Base-by-base conservation (phyloP, 2,113 vertebrate species). In the Mustela nigripes region DNA sequence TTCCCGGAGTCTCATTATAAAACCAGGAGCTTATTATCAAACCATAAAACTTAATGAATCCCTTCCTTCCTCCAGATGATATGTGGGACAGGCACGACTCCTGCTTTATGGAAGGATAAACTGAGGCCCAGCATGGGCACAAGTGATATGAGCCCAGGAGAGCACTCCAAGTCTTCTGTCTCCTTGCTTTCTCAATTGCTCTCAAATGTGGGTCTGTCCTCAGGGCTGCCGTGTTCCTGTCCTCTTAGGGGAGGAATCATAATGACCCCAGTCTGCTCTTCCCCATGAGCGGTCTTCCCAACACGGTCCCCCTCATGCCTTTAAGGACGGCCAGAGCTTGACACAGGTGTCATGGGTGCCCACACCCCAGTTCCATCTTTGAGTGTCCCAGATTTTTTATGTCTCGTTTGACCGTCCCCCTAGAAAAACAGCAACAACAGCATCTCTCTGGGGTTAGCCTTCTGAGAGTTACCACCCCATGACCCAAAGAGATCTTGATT, bases 41-140 rank as follows among this genome's bases (percentile, higher is more conserved):
- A 83, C 31, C 73, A 97, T 97, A 89, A 97, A 98, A 96, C 26
- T 62, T 92, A 96, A 97, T 97, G 76, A 97, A 92, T 92, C 87
- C 80, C 83, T 94, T 96, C 92, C 94, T 97, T 90, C 87, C 69
- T 96, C 48, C 60, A 96, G 93, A 86, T 12, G 31, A 65, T 63
- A 60, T 19, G 80, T 84, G 92, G 90, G 94, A 93, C 67, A 53
- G 56, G 28, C 89, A 95, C 6, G 24, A 88, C 50, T 97, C 62
- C 45, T 88, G 58, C 58, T 87, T 96, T 92, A 92, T 16, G 39
- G 62, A 93, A 96, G 36, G 33, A 45, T 80, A 94, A 83, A 82
- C 87, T 92, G 92, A 97, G 69, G 80, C 58, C 62, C 74, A 60
- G 67, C 11, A 60, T 8, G 74, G 87, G 62, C 21, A 62, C 26